These are phyloP conservation scores for Micromys minutus DNA, from an alignment of 2,113 vertebrate species.

Conservation along the genomic window DNA sequence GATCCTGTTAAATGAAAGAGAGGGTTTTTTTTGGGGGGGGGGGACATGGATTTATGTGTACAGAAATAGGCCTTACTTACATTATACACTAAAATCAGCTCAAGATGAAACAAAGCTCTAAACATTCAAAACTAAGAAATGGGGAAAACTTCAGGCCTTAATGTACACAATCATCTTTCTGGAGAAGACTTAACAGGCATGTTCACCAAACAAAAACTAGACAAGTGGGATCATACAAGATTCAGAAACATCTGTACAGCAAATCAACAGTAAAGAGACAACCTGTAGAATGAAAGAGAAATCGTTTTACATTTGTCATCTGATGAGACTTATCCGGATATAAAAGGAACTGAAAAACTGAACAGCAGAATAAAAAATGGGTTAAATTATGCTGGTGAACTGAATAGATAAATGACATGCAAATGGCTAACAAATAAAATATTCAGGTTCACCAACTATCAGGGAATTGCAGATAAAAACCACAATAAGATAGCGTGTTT, in stretches of 20 bases:
- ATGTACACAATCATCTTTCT: neutral
- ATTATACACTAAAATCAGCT: neutral
- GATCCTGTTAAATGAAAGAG: neutral
- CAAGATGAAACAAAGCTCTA: neutral
- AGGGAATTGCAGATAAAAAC: neutral
- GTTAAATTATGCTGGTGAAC: neutral
- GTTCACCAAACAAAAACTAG: neutral
- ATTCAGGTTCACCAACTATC: neutral
- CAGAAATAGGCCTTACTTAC: neutral
- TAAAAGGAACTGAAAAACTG: neutral
- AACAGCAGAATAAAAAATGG: neutral
- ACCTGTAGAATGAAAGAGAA: neutral
- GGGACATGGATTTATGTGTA: neutral
- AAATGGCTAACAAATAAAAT: neutral
- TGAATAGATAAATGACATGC: neutral
- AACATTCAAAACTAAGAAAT: neutral
- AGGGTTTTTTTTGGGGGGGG: neutral
- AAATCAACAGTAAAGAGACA: neutral
- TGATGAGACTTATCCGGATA: neutral
- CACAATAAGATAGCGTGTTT: neutral
- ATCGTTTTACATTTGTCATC: neutral
- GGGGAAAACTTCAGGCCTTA: neutral
- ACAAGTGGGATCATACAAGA: neutral
- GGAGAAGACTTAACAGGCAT: neutral
- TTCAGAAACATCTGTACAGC: neutral